Evolutionary conservation across 2,888 invertebrate genomes (phyloP).

Genomic region (Serrognathus titanus): DNA sequence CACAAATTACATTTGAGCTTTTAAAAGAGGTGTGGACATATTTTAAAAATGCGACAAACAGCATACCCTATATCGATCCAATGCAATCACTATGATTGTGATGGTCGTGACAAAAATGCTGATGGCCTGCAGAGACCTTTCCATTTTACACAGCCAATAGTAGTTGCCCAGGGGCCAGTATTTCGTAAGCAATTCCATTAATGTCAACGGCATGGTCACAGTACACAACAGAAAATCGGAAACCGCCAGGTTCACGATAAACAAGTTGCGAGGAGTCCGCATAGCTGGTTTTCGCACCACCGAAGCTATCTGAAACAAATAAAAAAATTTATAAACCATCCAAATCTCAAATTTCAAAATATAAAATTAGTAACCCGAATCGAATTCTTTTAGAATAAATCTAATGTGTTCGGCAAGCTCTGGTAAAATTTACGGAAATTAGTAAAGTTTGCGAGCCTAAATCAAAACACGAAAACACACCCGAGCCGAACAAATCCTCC

Average conservation of each 20-base stretch:
- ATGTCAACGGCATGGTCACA: conserved; percentile 85
- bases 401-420: no score
- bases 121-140: conserved; percentile 82
- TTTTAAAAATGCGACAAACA: not conserved
- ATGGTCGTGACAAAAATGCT: conserved; percentile 93
- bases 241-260: conserved; percentile 86
- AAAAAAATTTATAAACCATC: not conserved
- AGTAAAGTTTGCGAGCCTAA: no score
- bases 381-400: not conserved
- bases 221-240: conserved; percentile 83
- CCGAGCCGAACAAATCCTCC: no score
- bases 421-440: no score
- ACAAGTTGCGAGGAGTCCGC: conserved; percentile 90
- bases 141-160: conserved; percentile 76
- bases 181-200: conserved; percentile 80
- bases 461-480: no score
- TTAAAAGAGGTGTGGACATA: no score
- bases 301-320: conserved; percentile 48
- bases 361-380: not conserved
- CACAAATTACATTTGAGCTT: no score
- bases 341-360: not conserved
- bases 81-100: conserved; percentile 87
- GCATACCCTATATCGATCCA: conserved; percentile 76
- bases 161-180: conserved; percentile 85
- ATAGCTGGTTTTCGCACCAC: conserved; percentile 83